Percentiles rank a stretch among this genome's conserved stretches.
Evolutionary conservation across 53 echinoderm and acorn worm species (phyloP).

Genomic region (Luidia sarsii): DNA sequence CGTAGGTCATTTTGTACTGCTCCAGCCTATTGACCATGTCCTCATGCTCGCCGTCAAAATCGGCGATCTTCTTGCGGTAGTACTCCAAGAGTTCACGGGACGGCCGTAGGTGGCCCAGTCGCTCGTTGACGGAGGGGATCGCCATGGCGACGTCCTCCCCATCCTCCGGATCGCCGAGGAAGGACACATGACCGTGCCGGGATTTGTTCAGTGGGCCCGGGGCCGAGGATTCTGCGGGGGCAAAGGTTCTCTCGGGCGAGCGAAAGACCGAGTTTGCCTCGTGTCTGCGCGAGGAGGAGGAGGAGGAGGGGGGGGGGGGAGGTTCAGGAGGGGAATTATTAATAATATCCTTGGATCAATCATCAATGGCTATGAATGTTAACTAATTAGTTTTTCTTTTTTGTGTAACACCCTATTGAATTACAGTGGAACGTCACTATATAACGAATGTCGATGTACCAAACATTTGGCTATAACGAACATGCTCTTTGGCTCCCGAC

Average conservation of each 20-base stretch:
- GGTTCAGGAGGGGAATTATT: too few species aligned
- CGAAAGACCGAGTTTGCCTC: slow-evolving; percentile 19
- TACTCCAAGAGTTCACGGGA: slow-evolving; percentile 97
- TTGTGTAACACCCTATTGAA: too few species aligned
- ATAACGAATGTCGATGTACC: too few species aligned
- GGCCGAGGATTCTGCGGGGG: background rate
- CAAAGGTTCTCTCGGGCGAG: slow-evolving; percentile 3
- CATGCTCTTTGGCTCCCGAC: too few species aligned
- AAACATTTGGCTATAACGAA: too few species aligned
- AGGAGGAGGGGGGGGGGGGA: background rate
- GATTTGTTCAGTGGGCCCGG: background rate
- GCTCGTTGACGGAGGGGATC: slow-evolving; percentile 91
- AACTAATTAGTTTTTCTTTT: too few species aligned
- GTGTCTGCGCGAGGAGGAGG: background rate
- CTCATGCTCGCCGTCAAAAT: slow-evolving; percentile 98
- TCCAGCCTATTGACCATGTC: slow-evolving; percentile 93
- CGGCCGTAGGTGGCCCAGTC: slow-evolving; percentile 89
- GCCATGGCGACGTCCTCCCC: slow-evolving; percentile 43
- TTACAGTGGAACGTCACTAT: too few species aligned
- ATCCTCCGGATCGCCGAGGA: slow-evolving; percentile 34
- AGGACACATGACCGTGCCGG: slow-evolving; percentile 32
- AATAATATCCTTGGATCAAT: too few species aligned
- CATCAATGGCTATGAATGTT: too few species aligned
- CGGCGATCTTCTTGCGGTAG: slow-evolving; percentile 95
- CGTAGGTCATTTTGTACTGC: slow-evolving; percentile 95